Base-by-base conservation (phyloP, 2,113 vertebrate species). In the Calidris pugnax region DNA sequence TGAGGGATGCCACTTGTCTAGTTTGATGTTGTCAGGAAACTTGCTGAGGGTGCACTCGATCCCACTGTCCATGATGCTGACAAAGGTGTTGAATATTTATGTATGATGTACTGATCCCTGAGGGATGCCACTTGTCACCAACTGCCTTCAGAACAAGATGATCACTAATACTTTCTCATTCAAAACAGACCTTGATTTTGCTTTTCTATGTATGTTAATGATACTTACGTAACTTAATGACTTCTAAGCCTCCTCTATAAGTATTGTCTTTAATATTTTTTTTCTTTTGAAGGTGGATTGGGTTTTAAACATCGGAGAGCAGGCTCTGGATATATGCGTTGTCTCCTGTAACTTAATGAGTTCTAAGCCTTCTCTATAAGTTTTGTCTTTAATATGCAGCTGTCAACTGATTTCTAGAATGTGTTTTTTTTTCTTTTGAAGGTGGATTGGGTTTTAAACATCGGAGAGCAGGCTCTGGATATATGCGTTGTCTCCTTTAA, bases 391-490 rank as follows among this genome's bases (percentile, higher is more conserved):
- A 62, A 56, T 53, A 57, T 17, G 14, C n/a, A 81, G 22, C 23
- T 94, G 53, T 50, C 33, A 80, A 11, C 78, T 95, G 82, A 86
- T 92, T 23, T 78, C 77, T 88, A 45, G 7, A 80, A 59, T 62
- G 12, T 96, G 43, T 69, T 69, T 94, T 69, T 69, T 94, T 94
- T 62, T 96, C 35, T 76, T 96, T 96, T 97, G 9, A 97, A 99
- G 99, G 98, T 98, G 68, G 99, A 99, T 80, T 99, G 99, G 99
- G 98, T 98, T 37, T 97, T 99, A 74, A 98, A 99, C 91, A 98
- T 99, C 12, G 99, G 99, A 50, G 99, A 99, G 73, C 99, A 99
- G 97, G 99, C 99, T 14, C 95, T 99, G 96, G 99, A 99, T 80
- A 97, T 99, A 91, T 95, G 97, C 1, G 51, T 99, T 51, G 98